Base-by-base conservation (phyloP, 2,888 invertebrate species). In the Agrenia bidenticulata region DNA sequence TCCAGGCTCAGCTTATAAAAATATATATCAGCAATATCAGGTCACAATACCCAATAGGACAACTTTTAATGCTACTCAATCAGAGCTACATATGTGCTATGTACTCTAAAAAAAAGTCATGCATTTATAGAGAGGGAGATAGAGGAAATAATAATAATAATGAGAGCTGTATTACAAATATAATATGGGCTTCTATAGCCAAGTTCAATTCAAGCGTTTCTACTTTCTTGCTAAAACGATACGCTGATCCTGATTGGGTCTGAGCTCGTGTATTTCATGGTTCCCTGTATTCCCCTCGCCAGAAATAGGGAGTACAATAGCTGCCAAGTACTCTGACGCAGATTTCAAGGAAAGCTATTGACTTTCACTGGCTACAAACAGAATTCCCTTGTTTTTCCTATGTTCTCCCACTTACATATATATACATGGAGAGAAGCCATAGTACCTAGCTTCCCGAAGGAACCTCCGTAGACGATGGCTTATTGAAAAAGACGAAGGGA, bases 141-240 rank as follows among this genome's bases (percentile, higher is more conserved):
- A n/a, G n/a, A n/a, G n/a, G n/a, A n/a, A n/a, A n/a, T n/a, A n/a
- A n/a, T n/a, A n/a, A n/a, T n/a, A n/a, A n/a, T n/a, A n/a, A n/a
- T n/a, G n/a, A n/a, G n/a, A n/a, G n/a, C n/a, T n/a, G n/a, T n/a
- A n/a, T n/a, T n/a, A n/a, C n/a, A n/a, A n/a, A n/a, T n/a, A n/a
- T n/a, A n/a, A n/a, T n/a, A n/a, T n/a, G n/a, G n/a, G n/a, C n/a
- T n/a, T n/a, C n/a, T n/a, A n/a, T n/a, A 53, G 53, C 24, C 24
- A 26, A 53, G 21, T 53, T 53, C 53, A 53, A 53, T 13, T 53
- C 17, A 53, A 53, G 49, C 53, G 23, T 53, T 53, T 53, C 24
- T n/a, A n/a, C 11, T 32, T 32, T 32, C 27, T n/a, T 17, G 13
- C 54, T 54, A 54, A 27, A 32, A 24, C 27, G 32, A 54, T 51